A percentile compares a stretch with the other conserved stretches of the same genome.
phyloP scores from a whole-genome alignment of 2,888 invertebrate species.

The Adelphocoris suturalis region DNA sequence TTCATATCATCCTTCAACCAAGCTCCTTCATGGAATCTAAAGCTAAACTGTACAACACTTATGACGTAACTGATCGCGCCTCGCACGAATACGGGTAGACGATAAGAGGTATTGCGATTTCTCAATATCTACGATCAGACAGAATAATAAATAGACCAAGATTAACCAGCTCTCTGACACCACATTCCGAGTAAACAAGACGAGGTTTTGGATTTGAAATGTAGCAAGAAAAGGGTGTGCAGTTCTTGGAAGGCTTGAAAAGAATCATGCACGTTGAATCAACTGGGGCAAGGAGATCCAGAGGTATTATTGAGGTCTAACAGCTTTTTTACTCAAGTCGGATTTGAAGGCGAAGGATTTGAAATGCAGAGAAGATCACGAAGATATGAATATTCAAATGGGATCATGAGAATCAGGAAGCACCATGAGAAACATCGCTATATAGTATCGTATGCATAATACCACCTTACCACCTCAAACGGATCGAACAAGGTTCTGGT shows the following conservation, averaged over 20 bases:
- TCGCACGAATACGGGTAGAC: too few species aligned
- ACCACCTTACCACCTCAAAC: too few species aligned
- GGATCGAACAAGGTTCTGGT: too few species aligned
- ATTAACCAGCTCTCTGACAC: not conserved
- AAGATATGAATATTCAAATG: not conserved
- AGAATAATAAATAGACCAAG: too few species aligned
- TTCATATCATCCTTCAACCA: too few species aligned
- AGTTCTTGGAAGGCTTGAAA: not conserved
- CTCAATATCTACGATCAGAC: not conserved
- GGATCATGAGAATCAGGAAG: not conserved
- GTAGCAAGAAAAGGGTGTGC: not conserved
- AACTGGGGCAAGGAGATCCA: constrained; percentile 5
- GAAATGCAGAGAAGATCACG: not conserved
- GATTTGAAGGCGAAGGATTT: not conserved
- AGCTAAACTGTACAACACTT: not conserved
- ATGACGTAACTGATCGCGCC: not conserved
- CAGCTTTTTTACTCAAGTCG: not conserved
- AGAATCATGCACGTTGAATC: not conserved
- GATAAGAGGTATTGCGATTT: not conserved
- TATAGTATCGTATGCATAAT: too few species aligned
- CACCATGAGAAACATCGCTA: not conserved
- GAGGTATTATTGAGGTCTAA: not conserved
- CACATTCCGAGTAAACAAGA: not conserved
- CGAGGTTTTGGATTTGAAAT: not conserved
- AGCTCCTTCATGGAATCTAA: not conserved